phyloP scores from a whole-genome alignment of 2,888 invertebrate species.

The Eupithecia subumbrata region DNA sequence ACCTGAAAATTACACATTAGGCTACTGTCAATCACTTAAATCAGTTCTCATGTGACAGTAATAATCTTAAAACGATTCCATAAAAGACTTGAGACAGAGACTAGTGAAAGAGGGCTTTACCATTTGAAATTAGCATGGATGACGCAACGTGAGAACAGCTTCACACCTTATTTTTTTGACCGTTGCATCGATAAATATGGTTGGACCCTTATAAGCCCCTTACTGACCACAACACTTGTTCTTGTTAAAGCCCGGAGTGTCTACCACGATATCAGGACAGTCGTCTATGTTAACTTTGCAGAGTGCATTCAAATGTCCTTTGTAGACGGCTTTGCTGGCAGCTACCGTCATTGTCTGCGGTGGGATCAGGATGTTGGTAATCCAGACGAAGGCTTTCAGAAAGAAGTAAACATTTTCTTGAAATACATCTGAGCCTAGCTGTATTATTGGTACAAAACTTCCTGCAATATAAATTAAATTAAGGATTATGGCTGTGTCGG shows the following conservation, averaged over 20 bases:
- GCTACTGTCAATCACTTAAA: no score
- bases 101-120: no score
- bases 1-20: no score
- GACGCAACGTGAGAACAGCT: no score
- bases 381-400: neutral
- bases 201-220: no score
- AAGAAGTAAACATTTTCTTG: neutral
- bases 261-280: constrained; percentile 51
- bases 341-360: constrained; percentile 56
- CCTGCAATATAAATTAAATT: neutral
- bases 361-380: constrained; percentile 40
- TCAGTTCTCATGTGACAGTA: no score
- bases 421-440: neutral
- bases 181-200: no score
- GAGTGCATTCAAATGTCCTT: constrained; percentile 56
- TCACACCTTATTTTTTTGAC: no score
- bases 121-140: no score
- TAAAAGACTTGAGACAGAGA: no score
- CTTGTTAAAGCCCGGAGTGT: constrained; percentile 44
- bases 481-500: neutral
- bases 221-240: constrained; percentile 57
- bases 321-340: constrained; percentile 34
- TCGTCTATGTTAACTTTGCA: constrained; percentile 49
- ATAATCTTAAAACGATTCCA: no score
- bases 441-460: neutral